These are phyloP conservation scores for Syngnathoides biaculeatus DNA, from an alignment of 2,113 vertebrate species.

Conservation along the genomic window DNA sequence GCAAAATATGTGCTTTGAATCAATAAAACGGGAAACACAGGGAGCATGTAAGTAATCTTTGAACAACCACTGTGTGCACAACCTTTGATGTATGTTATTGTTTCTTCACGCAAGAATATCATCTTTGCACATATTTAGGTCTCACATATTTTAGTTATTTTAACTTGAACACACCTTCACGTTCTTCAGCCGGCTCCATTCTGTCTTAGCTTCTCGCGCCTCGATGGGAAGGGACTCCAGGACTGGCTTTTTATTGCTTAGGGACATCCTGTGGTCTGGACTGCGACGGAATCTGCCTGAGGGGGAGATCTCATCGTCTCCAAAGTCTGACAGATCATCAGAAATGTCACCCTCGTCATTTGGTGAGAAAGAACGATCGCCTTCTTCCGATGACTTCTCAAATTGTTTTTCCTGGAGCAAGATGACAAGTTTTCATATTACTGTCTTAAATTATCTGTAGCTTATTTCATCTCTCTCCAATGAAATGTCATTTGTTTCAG, in stretches of 20 bases:
- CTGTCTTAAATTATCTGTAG: too few relatives aligned
- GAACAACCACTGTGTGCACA: too few relatives aligned
- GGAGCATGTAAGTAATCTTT: too few relatives aligned
- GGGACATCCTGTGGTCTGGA: fast-evolving
- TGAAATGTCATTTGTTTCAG: too few relatives aligned
- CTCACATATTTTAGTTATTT: background rate
- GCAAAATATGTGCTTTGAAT: too few relatives aligned
- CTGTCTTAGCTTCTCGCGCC: background rate
- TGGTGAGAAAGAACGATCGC: constrained; percentile 20
- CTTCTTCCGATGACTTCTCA: background rate
- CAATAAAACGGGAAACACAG: too few relatives aligned
- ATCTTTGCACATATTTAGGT: too few relatives aligned
- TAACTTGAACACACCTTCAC: background rate
- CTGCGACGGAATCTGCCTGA: constrained; percentile 16
- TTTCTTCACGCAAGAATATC: too few relatives aligned
- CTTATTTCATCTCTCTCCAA: too few relatives aligned
- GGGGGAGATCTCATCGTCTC: background rate
- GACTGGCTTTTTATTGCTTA: background rate
- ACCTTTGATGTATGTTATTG: too few relatives aligned
- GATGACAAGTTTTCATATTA: too few relatives aligned
- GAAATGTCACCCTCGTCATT: constrained; percentile 18
- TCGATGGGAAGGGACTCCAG: background rate
- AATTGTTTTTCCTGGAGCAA: constrained; percentile 1
- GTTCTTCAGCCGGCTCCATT: fast-evolving
- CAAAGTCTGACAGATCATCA: constrained; percentile 7